phyloP scores from a whole-genome alignment of 2,888 invertebrate species.

The Polyommatus iphigenia region DNA sequence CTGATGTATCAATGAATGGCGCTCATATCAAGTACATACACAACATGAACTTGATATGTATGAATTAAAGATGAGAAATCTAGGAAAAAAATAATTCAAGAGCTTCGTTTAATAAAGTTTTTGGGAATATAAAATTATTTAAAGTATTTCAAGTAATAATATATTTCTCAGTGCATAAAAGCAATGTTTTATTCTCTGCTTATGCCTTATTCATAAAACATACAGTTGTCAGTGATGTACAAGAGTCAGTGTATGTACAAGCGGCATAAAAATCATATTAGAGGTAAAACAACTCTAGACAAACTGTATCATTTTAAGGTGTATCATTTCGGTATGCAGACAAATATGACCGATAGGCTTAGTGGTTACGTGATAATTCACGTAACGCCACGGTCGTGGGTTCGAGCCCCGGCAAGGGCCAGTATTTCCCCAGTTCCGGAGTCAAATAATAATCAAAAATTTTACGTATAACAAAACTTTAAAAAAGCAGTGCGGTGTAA shows the following conservation, averaged over 20 bases:
- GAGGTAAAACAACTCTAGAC: neutral
- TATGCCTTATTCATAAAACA: neutral
- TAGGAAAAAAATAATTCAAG: no score
- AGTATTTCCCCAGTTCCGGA: neutral
- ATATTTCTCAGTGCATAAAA: neutral
- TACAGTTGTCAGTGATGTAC: no score
- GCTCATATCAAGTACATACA: no score
- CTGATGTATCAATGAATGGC: neutral
- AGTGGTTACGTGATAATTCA: neutral
- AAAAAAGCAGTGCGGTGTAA: neutral
- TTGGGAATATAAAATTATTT: neutral
- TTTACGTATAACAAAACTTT: neutral
- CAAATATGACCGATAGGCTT: neutral
- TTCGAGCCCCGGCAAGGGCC: conserved; percentile 5
- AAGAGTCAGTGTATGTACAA: no score
- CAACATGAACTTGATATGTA: neutral
- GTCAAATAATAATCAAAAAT: neutral
- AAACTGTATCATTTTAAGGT: neutral
- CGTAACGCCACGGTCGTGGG: neutral
- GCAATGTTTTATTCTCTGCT: neutral
- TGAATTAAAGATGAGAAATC: no score
- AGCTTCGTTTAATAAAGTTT: no score
- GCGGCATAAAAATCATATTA: neutral
- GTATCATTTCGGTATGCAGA: neutral
- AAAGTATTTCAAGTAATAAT: neutral